These are phyloP conservation scores for Umimayanthus kanabou DNA, from an alignment of 92 coral and sea anemone genomes.

Conservation along the genomic window DNA sequence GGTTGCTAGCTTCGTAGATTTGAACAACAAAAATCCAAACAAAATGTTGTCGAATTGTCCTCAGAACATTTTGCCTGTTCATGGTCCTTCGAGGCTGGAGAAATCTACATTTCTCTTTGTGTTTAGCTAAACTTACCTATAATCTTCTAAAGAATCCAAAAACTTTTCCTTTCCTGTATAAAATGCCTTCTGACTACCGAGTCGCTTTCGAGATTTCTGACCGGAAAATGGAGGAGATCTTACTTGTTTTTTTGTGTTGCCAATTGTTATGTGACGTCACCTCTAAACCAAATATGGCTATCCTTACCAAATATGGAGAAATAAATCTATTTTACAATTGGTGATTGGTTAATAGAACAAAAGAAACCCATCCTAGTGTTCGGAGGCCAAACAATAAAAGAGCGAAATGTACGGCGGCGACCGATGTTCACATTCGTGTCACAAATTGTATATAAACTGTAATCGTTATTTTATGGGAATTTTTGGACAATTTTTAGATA, in stretches of 20 bases:
- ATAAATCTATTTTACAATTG: not conserved
- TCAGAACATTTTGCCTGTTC: not conserved
- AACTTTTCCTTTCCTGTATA: not conserved
- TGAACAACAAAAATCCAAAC: conserved; percentile 88
- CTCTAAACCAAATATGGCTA: conserved; percentile 49
- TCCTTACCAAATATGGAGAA: conserved; percentile 1
- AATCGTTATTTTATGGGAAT: not conserved
- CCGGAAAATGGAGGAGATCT: conserved; percentile 93
- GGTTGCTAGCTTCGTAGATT: conserved; percentile 74
- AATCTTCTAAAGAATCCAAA: not conserved
- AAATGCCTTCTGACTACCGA: not conserved
- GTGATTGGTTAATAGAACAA: conserved; percentile 78
- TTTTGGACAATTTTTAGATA: not conserved
- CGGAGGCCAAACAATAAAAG: not conserved
- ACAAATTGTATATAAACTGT: no score
- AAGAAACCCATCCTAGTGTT: conserved; percentile 60
- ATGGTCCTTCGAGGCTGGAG: not conserved
- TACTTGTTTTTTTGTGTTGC: conserved; percentile 69
- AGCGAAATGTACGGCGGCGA: not conserved
- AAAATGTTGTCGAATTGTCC: conserved; percentile 47
- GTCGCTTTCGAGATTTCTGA: conserved; percentile 23
- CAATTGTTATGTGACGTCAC: conserved; percentile 88
- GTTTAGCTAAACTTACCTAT: conserved; percentile 13
- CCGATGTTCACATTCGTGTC: no score
- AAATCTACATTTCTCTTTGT: not conserved